Evolutionary conservation across 2,888 invertebrate genomes (phyloP).

Genomic region (Endotricha flammealis): DNA sequence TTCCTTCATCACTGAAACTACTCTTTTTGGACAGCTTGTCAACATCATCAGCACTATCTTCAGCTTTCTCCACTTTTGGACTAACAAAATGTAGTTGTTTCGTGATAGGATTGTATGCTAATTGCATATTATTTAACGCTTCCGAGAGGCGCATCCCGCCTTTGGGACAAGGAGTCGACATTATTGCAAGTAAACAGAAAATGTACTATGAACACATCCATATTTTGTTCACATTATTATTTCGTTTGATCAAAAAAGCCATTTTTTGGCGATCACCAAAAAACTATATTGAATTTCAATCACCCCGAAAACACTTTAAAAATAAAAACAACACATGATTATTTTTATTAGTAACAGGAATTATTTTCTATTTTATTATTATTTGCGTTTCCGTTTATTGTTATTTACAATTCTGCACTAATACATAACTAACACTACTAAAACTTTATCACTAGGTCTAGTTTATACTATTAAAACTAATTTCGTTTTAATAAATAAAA

Average conservation of each 20-base stretch:
- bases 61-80: constrained; percentile 57
- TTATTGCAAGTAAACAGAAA: constrained; percentile 5
- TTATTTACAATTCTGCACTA: constrained; percentile 11
- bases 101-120: constrained; percentile 86
- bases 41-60: constrained; percentile 51
- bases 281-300: no score
- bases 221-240: constrained; percentile 28
- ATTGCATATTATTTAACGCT: constrained; percentile 84
- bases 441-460: constrained; percentile 7
- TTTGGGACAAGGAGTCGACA: constrained; percentile 56
- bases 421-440: constrained; percentile 2
- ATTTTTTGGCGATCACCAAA: no score
- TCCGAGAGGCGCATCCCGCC: constrained; percentile 81
- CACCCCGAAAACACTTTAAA: no score
- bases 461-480: constrained; percentile 24
- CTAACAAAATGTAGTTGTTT: constrained; percentile 83
- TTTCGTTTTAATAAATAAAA: constrained; percentile 40
- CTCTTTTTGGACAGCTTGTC: constrained; percentile 72
- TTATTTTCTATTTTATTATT: no score
- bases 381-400: constrained; percentile 1
- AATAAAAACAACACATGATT: no score
- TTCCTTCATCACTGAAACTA: constrained; percentile 74
- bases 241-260: constrained; percentile 32
- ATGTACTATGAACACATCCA: constrained; percentile 42
- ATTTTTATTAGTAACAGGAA: no score